Base-by-base conservation (phyloP, 37 sponge, comb jelly and placozoan genomes). In the Hormiphora californensis region DNA sequence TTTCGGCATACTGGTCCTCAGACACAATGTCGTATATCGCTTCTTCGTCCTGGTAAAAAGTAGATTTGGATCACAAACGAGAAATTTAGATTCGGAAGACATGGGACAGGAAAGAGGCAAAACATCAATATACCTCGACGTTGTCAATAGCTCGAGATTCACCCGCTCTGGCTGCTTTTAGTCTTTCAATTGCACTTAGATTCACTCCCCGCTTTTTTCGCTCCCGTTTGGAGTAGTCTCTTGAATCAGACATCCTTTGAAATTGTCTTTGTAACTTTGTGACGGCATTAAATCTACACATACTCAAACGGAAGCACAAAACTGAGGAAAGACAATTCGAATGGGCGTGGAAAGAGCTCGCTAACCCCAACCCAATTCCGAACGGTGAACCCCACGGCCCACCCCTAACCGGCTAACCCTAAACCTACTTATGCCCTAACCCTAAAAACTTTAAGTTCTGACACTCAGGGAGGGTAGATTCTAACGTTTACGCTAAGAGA, bases 1-100 rank as follows among this genome's bases (percentile, higher is more conserved):
- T 73, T 4, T 73, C 81, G 2, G 81, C 81, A 73, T 73, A 73
- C 38, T 73, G 81, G 81, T 73, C 81, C 27, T 73, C 81, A 39
- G 81, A 43, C 0, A 73, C 81, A 40, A 43, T 43, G 22, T 73
- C 81, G 46, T 73, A 73, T 4, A 73, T 30, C 23, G 81, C 81
- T 73, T 73, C 81, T 21, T 73, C 81, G 46, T 73, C 81, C 81
- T 73, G 46, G 27, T 5, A 12, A 17, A 17, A 49, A n/a, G n/a
- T n/a, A n/a, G n/a, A n/a, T n/a, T 15, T 49, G 15, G 15, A 49
- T 15, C 15, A 15, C 53, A 49, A 49, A 49, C 15, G 12, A 49
- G 53, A 49, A 15, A 17, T 49, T 49, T 49, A 49, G 15, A 49
- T 49, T 49, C 9, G 53, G 53, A 49, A 17, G 15, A 49, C 12